Percentiles rank a stretch among this genome's conserved stretches.
Conservation (phyloP, 2,113 vertebrate species). For the Protomyctophum bolini region DNA sequence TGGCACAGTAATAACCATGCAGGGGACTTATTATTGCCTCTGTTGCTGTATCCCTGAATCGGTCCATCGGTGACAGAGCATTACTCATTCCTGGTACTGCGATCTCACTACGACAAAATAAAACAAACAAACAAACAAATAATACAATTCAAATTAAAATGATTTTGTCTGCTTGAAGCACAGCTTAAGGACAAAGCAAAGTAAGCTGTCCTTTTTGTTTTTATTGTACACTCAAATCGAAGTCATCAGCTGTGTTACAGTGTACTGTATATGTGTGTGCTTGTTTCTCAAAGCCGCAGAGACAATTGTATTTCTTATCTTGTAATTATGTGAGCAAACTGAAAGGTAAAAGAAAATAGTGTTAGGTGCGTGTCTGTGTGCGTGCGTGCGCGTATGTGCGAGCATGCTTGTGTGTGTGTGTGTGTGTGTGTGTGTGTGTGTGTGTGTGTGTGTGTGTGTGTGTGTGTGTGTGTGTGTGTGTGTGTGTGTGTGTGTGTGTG, state of each 20-base stretch:
- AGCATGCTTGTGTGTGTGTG: background rate
- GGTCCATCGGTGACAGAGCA: too few relatives aligned
- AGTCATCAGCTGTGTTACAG: background rate
- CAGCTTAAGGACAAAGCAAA: too few relatives aligned
- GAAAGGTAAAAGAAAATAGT: slow-evolving; percentile 16
- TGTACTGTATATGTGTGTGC: background rate
- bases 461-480: slow-evolving; percentile 9
- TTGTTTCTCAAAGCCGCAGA: slow-evolving; percentile 27
- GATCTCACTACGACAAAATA: too few relatives aligned
- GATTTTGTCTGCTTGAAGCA: too few relatives aligned
- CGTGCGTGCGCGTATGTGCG: background rate
- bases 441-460: background rate
- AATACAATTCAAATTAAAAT: too few relatives aligned
- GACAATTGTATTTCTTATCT: slow-evolving; percentile 57
- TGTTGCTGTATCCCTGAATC: slow-evolving; percentile 9
- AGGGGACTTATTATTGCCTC: slow-evolving; percentile 40
- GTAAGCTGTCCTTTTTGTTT: too few relatives aligned
- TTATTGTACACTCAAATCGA: too few relatives aligned
- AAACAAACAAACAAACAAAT: too few relatives aligned
- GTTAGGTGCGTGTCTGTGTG: background rate
- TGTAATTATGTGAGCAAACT: slow-evolving; percentile 38
- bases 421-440: slow-evolving; percentile 18
- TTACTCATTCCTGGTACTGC: too few relatives aligned
- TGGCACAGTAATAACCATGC: slow-evolving; percentile 22
- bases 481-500: background rate